Evolutionary conservation across 1,140 invertebrate species (phyloP).

Genomic region (Ruditapes philippinarum): DNA sequence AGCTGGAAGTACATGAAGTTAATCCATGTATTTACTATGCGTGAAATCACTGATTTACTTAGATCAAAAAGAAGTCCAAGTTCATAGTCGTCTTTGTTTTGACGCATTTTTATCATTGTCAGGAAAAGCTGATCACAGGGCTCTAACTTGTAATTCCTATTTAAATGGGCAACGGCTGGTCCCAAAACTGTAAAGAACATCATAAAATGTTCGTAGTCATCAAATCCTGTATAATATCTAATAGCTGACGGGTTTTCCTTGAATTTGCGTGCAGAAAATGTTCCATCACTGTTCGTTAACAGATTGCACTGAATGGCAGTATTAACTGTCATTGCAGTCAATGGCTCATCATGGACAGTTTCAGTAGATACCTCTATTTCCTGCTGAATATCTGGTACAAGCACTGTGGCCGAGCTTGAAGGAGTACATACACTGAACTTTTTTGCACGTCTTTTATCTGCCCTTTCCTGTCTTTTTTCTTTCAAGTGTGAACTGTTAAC

Average conservation of each 20-base stretch:
- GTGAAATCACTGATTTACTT: conserved; percentile 35
- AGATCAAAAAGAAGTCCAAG: no score
- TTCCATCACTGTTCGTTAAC: not conserved
- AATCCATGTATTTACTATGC: conserved; percentile 69
- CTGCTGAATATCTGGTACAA: not conserved
- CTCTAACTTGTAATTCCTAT: no score
- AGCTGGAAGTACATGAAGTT: conserved; percentile 71
- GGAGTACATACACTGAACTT: not conserved
- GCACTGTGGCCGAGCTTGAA: not conserved
- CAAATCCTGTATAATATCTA: conserved; percentile 67
- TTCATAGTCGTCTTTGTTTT: no score
- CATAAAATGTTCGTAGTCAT: conserved; percentile 64
- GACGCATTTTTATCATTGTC: conserved; percentile 62
- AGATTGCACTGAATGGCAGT: not conserved
- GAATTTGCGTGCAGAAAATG: not conserved
- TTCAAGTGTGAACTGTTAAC: not conserved
- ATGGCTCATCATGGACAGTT: not conserved
- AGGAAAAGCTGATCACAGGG: conserved; percentile 53
- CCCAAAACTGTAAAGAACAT: conserved; percentile 49
- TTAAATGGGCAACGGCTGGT: conserved; percentile 11
- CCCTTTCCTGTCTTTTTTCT: not conserved
- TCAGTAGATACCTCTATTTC: not conserved
- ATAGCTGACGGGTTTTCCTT: conserved; percentile 23
- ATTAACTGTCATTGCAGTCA: not conserved
- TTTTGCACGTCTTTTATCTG: not conserved